A percentile compares a stretch with the other conserved stretches of the same genome.
These are phyloP conservation scores for Dipodomys ordii DNA, from an alignment of 2,113 vertebrate species.

Conservation along the genomic window DNA sequence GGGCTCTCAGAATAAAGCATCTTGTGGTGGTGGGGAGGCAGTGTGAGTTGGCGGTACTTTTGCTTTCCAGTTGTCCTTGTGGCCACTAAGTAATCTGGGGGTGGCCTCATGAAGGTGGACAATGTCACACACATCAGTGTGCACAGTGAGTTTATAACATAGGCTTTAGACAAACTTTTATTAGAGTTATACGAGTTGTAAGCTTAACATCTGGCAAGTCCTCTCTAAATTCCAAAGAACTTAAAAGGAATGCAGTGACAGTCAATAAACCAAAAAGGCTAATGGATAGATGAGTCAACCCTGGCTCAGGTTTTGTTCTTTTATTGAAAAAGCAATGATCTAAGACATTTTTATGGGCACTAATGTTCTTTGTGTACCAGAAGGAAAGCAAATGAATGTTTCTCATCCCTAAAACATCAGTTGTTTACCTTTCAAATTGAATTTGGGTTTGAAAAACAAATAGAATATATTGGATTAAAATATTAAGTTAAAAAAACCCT, in stretches of 20 bases:
- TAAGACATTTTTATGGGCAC: constrained; percentile 53
- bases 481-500: constrained; percentile 50
- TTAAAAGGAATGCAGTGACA: constrained; percentile 35
- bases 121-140: neutral
- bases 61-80: neutral
- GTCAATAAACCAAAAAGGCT: constrained; percentile 37
- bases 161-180: neutral
- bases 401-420: constrained; percentile 61
- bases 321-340: constrained; percentile 57
- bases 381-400: constrained; percentile 57
- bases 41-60: neutral
- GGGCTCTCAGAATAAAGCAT: neutral
- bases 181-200: constrained; percentile 6
- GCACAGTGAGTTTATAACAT: neutral
- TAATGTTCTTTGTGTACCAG: constrained; percentile 44
- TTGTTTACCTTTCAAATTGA: constrained; percentile 64
- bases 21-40: neutral
- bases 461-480: constrained; percentile 53
- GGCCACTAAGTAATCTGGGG: neutral
- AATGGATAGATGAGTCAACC: constrained; percentile 34
- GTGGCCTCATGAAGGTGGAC: neutral
- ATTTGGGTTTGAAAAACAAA: constrained; percentile 63
- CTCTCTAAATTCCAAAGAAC: constrained; percentile 25
- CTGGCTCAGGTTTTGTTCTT: constrained; percentile 46
- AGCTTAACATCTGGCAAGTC: constrained; percentile 13